phyloP scores from a whole-genome alignment of 2,113 vertebrate genomes.

The Hippotragus niger region DNA sequence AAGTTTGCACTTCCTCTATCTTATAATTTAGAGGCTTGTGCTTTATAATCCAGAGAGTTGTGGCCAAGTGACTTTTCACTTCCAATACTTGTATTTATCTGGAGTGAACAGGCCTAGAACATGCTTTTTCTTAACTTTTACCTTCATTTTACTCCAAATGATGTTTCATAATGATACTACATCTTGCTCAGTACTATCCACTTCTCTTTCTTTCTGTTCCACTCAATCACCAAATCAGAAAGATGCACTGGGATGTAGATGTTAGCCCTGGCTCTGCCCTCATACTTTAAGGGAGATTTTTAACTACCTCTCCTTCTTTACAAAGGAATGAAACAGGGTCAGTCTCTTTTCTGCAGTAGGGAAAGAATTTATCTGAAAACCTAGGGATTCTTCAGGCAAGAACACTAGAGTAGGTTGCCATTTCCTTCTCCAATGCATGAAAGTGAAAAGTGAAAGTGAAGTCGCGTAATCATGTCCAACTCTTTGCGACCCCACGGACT shows the following conservation, averaged over 20 bases:
- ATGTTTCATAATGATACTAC: not conserved
- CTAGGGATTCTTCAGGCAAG: not conserved
- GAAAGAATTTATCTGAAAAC: conserved; percentile 7
- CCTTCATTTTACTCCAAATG: not conserved
- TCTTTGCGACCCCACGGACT: no score
- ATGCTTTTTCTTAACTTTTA: not conserved
- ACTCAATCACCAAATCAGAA: not conserved
- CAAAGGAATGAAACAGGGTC: not conserved
- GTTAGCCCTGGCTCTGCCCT: not conserved
- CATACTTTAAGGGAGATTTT: not conserved
- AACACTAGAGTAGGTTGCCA: no score
- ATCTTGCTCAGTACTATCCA: not conserved
- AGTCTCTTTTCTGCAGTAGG: not conserved
- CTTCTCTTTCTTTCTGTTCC: not conserved
- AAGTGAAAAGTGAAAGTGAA: no score
- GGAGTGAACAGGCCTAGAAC: not conserved
- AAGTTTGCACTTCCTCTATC: not conserved
- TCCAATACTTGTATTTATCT: not conserved
- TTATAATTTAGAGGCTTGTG: not conserved
- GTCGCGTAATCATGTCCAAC: fast-evolving
- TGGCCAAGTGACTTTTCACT: not conserved
- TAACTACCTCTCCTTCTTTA: not conserved
- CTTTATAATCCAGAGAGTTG: not conserved
- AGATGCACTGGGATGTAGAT: not conserved
- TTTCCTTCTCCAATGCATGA: no score